phyloP scores from a whole-genome alignment of 2,113 vertebrate genomes.

The Polyodon spathula region DNA sequence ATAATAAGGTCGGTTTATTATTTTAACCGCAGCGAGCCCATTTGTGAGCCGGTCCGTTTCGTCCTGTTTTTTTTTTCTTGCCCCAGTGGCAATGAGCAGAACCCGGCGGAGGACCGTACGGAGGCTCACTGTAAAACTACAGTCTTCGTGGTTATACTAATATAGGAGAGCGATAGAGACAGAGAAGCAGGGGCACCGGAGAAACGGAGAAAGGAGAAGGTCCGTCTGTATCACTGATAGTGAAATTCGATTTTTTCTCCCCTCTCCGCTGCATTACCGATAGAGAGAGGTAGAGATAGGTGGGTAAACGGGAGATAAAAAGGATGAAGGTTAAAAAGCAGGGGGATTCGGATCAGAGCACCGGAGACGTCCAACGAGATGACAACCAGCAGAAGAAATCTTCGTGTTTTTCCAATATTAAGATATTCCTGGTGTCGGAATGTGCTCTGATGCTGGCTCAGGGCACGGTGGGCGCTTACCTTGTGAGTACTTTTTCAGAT shows the following conservation, averaged over 20 bases:
- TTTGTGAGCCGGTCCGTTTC: too few relatives aligned
- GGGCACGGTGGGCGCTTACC: conserved; percentile 92
- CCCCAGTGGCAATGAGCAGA: too few relatives aligned
- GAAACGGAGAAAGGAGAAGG: too few relatives aligned
- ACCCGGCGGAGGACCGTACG: too few relatives aligned
- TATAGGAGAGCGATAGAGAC: too few relatives aligned
- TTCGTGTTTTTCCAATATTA: conserved; percentile 90
- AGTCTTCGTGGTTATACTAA: conserved; percentile 24
- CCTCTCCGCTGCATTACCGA: conserved; percentile 27
- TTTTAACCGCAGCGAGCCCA: too few relatives aligned
- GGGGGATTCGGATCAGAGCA: conserved; percentile 50
- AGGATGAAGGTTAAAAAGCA: conserved; percentile 74
- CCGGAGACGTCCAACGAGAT: conserved; percentile 55
- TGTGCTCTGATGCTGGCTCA: conserved; percentile 95
- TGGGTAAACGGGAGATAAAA: conserved; percentile 24
- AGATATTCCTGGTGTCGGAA: conserved; percentile 90
- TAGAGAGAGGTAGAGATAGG: conserved; percentile 35
- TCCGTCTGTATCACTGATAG: too few relatives aligned
- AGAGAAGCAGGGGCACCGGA: too few relatives aligned
- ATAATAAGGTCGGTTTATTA: too few relatives aligned
- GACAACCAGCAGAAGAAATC: conserved; percentile 63
- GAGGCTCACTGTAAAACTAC: conserved; percentile 35
- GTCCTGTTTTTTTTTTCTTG: too few relatives aligned
- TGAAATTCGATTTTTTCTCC: too few relatives aligned
- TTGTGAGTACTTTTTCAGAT: too few relatives aligned